These are phyloP conservation scores for Oreonectes daqikongensis DNA, from an alignment of 2,797 vertebrate species.

Conservation along the genomic window DNA sequence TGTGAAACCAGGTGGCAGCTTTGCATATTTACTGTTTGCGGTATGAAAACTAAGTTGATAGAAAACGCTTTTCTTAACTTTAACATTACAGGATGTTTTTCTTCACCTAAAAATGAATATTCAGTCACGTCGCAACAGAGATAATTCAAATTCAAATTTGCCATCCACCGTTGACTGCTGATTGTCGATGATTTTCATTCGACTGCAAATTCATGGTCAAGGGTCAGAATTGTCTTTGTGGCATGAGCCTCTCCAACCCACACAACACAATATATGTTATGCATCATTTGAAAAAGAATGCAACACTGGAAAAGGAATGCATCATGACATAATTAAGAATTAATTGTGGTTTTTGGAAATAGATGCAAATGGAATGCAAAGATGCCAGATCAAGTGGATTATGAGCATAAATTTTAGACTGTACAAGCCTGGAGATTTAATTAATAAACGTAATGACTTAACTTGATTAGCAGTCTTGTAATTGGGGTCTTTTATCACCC, in stretches of 20 bases:
- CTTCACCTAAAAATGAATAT: not conserved
- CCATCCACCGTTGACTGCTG: not conserved
- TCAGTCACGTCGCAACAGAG: not conserved
- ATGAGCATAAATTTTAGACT: constrained; percentile 28
- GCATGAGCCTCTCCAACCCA: not conserved
- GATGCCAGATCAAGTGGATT: constrained; percentile 30
- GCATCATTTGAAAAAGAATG: constrained; percentile 10
- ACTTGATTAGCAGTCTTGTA: constrained; percentile 33
- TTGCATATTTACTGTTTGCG: constrained; percentile 26
- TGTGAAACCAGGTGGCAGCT: constrained; percentile 34
- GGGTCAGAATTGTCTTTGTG: constrained; percentile 1
- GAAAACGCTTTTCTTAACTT: not conserved
- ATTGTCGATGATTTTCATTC: constrained; percentile 9
- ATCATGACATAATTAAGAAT: constrained; percentile 29
- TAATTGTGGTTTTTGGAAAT: constrained; percentile 22
- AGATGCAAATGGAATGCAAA: constrained; percentile 22
- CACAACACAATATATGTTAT: constrained; percentile 15
- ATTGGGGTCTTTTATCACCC: constrained; percentile 28
- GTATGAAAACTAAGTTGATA: constrained; percentile 12
- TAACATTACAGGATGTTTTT: not conserved
- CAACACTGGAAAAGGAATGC: not conserved
- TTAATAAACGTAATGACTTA: constrained; percentile 31
- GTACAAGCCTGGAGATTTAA: constrained; percentile 30
- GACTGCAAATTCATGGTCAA: constrained; percentile 3
- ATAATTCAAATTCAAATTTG: not conserved